Percentiles rank a stretch among this genome's conserved stretches.
These are phyloP conservation scores for Neodiprion fabricii DNA, from an alignment of 1,140 invertebrate species.

Conservation along the genomic window DNA sequence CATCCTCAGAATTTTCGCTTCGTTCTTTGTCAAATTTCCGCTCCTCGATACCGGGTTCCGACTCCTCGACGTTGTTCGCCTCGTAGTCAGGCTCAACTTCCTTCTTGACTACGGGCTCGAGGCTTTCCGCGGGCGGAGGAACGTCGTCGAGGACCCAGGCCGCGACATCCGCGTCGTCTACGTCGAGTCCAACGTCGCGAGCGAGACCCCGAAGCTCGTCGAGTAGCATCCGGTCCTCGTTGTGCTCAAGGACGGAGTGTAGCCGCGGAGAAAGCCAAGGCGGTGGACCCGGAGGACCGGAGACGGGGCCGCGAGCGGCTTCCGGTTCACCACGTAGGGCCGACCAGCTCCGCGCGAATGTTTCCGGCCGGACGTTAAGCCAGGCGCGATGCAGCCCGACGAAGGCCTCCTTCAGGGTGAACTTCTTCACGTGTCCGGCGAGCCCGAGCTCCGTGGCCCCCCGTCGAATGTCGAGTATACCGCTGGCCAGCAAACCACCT, in stretches of 20 bases:
- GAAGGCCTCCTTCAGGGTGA: slow-evolving; percentile 62
- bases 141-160: slow-evolving; percentile 51
- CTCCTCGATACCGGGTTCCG: slow-evolving; percentile 30
- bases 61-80: slow-evolving; percentile 19
- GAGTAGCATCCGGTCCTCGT: slow-evolving; percentile 47
- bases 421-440: slow-evolving; percentile 46
- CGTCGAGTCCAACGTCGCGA: slow-evolving; percentile 55
- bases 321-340: slow-evolving; percentile 33
- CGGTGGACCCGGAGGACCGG: slow-evolving; percentile 17
- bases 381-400: slow-evolving; percentile 61
- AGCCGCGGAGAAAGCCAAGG: slow-evolving; percentile 27
- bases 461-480: slow-evolving; percentile 19
- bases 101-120: slow-evolving; percentile 39
- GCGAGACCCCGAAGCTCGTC: slow-evolving; percentile 53
- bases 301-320: slow-evolving; percentile 15
- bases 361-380: slow-evolving; percentile 58
- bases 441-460: slow-evolving; percentile 34
- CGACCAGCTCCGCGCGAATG: slow-evolving; percentile 56
- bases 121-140: slow-evolving; percentile 33
- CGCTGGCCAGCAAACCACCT: slow-evolving; percentile 48
- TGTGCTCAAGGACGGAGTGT: slow-evolving; percentile 29
- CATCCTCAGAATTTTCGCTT: not conserved
- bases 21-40: slow-evolving; percentile 34
- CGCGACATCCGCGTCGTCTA: slow-evolving; percentile 51
- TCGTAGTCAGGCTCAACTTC: slow-evolving; percentile 28